phyloP scores from a whole-genome alignment of 2,888 invertebrate genomes.

The Sphecodes monilicornis region DNA sequence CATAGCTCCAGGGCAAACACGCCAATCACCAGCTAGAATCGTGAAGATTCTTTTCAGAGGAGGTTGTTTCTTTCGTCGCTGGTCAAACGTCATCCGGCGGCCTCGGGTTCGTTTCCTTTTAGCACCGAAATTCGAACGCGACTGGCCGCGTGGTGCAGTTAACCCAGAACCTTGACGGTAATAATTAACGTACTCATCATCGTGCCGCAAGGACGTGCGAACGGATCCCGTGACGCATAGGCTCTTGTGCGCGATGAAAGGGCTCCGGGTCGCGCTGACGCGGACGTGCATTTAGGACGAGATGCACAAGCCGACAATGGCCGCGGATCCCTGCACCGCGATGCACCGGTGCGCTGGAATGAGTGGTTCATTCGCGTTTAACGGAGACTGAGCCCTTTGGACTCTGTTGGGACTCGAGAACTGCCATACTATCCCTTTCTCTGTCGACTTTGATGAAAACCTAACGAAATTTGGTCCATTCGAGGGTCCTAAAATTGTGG shows the following conservation, averaged over 20 bases:
- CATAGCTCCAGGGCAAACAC: neutral
- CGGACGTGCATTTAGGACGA: conserved; percentile 33
- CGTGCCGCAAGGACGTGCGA: conserved; percentile 64
- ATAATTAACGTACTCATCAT: conserved; percentile 76
- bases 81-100: conserved; percentile 60
- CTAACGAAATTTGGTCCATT: too few species aligned
- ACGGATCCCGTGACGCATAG: conserved; percentile 70
- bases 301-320: conserved; percentile 34
- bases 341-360: neutral
- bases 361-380: neutral
- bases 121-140: conserved; percentile 42
- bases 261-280: conserved; percentile 44
- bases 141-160: conserved; percentile 31
- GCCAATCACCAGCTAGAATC: neutral
- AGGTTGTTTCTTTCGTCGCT: conserved; percentile 38
- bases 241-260: conserved; percentile 59
- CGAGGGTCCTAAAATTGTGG: too few species aligned
- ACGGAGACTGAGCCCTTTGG: neutral
- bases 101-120: conserved; percentile 68
- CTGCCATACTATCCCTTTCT: neutral
- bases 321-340: conserved; percentile 11
- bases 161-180: conserved; percentile 63
- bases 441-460: too few species aligned
- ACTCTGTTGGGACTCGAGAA: neutral
- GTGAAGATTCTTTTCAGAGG: conserved; percentile 37